Evolutionary conservation across 2,888 invertebrate genomes (phyloP), one percentile per base, ranked within the genome.

Genomic region (Ernsta delagoae): DNA sequence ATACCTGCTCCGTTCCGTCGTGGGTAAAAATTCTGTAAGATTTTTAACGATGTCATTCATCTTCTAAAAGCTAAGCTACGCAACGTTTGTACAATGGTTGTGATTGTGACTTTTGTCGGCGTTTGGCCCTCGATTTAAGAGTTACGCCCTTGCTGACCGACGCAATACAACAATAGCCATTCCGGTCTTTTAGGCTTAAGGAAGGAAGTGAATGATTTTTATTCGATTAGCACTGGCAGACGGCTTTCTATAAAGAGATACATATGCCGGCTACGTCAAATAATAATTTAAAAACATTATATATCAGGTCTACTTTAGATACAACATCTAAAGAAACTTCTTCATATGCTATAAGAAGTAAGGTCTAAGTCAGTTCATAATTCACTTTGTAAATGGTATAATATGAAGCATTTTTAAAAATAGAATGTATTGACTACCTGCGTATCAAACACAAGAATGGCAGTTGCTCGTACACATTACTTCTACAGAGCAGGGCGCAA

Each of bases 201-300:
- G 74, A 74, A 86, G 88, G 88, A 88, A 88, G 84, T 82, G 83
- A 83, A 84, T 86, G 79, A 88, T 89, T 80, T 85, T 89, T 86
- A 86, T 85, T 88, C 84, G 82, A 86, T 88, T 87, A 88, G 78
- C 75, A 77, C 76, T 75, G 75, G 73, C 59, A 66, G 71, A 65
- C 73, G 77, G 75, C 72, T 59, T 43, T 54, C 34, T 77, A 81
- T 81, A 87, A 85, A 85, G 81, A 76, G 24, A 24, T 24, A 24
- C 24, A 24, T 24, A 24, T 24, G 24, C 24, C 24, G 24, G 24
- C 7, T 59, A 36, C 31, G 34, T 41, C 39, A 56, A 56, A 53
- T 53, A 53, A 53, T 16, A 9, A 12, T 12, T 41, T 5, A 43
- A 45, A 45, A 45, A 45, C 45, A 45, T n/a, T 45, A 4, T 45